phyloP scores from a whole-genome alignment of 2,113 vertebrate species.

The Lates calcarifer region DNA sequence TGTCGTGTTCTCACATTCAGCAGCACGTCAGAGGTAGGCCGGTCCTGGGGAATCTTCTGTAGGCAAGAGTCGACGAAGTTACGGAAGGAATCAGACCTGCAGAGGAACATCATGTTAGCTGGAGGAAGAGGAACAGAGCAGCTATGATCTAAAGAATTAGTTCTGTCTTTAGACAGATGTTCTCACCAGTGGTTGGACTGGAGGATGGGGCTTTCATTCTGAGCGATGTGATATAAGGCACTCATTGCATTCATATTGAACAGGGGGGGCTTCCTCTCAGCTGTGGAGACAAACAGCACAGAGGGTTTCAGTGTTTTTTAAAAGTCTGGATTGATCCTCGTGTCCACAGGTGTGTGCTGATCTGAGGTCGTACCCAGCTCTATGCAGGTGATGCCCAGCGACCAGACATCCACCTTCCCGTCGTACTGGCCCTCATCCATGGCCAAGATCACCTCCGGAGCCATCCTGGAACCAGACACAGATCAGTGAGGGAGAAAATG shows the following conservation, averaged over 20 bases:
- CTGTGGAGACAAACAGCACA: constrained; percentile 69
- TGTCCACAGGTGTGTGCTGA: neutral
- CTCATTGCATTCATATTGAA: constrained; percentile 98
- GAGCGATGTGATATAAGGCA: constrained; percentile 97
- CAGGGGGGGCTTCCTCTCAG: constrained; percentile 94
- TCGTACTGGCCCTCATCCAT: constrained; percentile 97
- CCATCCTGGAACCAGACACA: constrained; percentile 86
- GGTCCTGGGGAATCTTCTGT: constrained; percentile 94
- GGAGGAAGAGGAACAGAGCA: neutral
- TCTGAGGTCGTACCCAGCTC: constrained; percentile 87
- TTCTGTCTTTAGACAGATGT: neutral
- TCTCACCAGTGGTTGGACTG: constrained; percentile 94
- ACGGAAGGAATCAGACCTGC: constrained; percentile 94
- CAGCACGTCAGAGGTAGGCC: constrained; percentile 92
- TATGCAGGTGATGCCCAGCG: constrained; percentile 93
- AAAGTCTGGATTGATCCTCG: neutral
- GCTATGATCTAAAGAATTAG: too few species aligned
- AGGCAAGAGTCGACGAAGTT: constrained; percentile 96
- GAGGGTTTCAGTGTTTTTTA: accelerated
- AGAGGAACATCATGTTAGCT: neutral
- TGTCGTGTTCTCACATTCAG: constrained; percentile 87
- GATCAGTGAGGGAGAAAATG: neutral
- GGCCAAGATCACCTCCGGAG: constrained; percentile 93
- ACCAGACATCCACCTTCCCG: constrained; percentile 96
- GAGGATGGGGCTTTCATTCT: constrained; percentile 93